These are phyloP conservation scores for Mesaphorura yosii DNA, from an alignment of 1,140 invertebrate species.

Conservation along the genomic window DNA sequence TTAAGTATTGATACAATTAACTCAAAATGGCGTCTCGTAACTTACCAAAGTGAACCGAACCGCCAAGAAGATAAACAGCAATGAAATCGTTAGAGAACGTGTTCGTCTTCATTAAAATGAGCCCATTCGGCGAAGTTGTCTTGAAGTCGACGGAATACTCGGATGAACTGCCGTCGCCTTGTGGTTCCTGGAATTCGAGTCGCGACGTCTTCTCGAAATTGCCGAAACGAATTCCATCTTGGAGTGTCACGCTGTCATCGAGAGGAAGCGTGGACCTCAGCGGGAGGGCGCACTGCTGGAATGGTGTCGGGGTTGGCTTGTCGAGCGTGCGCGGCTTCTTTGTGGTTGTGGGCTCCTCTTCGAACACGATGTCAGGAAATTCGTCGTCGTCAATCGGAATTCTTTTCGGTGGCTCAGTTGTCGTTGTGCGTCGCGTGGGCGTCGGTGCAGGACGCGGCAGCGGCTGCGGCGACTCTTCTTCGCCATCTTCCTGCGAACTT, in stretches of 20 bases:
- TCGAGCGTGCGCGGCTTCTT: not conserved
- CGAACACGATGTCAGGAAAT: not conserved
- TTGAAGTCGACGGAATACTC: slow-evolving; percentile 71
- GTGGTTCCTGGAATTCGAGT: slow-evolving; percentile 16
- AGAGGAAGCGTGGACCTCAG: not conserved
- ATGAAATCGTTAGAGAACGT: slow-evolving; percentile 59
- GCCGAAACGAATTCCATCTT: slow-evolving; percentile 27
- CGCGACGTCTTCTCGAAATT: slow-evolving; percentile 25
- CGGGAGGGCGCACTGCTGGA: slow-evolving; percentile 19
- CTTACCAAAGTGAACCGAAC: slow-evolving; percentile 48
- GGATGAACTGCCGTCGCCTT: slow-evolving; percentile 36
- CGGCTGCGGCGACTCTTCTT: not conserved
- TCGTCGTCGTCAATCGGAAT: not conserved
- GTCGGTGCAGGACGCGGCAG: not conserved
- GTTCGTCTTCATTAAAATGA: slow-evolving; percentile 66
- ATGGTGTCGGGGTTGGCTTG: slow-evolving; percentile 17
- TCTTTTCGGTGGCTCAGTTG: not conserved
- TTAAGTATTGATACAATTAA: not conserved
- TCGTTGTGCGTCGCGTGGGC: not conserved
- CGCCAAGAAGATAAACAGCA: slow-evolving; percentile 55
- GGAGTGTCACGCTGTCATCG: slow-evolving; percentile 11
- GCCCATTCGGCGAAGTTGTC: slow-evolving; percentile 61
- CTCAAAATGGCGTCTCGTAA: not conserved
- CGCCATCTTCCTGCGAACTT: not conserved
- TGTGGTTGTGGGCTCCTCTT: not conserved